Base-by-base conservation (phyloP, 2,113 vertebrate species). In the Takifugu flavidus region DNA sequence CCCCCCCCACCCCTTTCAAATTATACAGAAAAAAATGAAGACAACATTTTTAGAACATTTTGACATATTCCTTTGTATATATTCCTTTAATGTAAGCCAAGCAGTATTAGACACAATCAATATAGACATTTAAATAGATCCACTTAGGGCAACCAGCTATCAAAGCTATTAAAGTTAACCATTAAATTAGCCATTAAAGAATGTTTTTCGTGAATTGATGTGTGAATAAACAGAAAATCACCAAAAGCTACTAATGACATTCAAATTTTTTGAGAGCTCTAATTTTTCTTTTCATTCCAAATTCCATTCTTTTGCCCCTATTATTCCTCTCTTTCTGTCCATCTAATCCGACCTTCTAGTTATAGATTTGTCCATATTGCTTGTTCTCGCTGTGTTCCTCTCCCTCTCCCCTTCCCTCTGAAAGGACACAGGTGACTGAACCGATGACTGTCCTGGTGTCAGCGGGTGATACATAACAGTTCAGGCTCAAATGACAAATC, bases 351-450 rank as follows among this genome's bases (percentile, higher is more conserved):
- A 60, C 49, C 20, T 45, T 34, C 13, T 20, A 25, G 67, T 28
- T 55, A 56, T 60, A 39, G 57, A 6, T 78, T 63, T 64, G 70
- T 49, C 72, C 59, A 53, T 46, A 13, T 59, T 52, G 28, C 27
- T 13, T 25, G 2, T 59, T 3, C 34, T 52, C 44, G 42, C 51
- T 54, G 25, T 49, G 44, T 25, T 57, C 51, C 31, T 83, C 42
- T 53, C 71, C 43, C 31, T 47, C 88, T 43, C 25, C 8, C 6
- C 13, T 28, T 25, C 14, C 59, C 14, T 25, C 91, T 90, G 87
- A 91, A 92, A 92, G 92, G 92, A 96, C 93, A 94, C 93, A 98
- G 94, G 94, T 98, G 94, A 96, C 93, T 92, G 93, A 95, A 92
- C 92, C 93, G 92, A 92, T 94, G 95, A 96, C 95, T 94, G 94